A percentile compares a stretch with the other conserved stretches of the same genome.
phyloP scores from a whole-genome alignment of 2,113 vertebrate species.

The Sciurus niger region DNA sequence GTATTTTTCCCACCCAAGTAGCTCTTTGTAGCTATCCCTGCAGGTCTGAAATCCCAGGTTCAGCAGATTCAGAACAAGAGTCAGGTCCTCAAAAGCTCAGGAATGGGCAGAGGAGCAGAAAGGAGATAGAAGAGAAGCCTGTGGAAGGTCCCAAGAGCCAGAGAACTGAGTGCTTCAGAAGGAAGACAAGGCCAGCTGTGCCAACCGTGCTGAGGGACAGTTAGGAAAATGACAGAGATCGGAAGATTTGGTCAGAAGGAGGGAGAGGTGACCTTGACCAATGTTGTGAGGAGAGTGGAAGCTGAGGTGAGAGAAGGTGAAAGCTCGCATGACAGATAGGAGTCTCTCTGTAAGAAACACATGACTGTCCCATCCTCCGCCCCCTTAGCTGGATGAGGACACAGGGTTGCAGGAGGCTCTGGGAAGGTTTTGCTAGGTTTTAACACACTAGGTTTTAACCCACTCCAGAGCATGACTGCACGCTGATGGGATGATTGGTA shows the following conservation, averaged over 20 bases:
- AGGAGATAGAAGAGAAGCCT: not conserved
- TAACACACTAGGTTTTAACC: not conserved
- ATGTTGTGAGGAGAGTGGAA: not conserved
- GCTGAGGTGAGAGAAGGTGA: not conserved
- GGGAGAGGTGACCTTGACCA: not conserved
- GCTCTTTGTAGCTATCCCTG: not conserved
- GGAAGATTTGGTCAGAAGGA: not conserved
- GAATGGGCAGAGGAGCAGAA: not conserved
- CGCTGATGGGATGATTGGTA: accelerated
- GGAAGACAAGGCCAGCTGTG: not conserved
- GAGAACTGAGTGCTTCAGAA: not conserved
- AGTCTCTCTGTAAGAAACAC: not conserved
- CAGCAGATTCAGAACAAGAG: too few relatives aligned
- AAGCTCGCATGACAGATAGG: not conserved
- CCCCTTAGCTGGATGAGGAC: not conserved
- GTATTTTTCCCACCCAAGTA: not conserved
- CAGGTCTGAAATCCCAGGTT: not conserved
- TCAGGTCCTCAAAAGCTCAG: not conserved
- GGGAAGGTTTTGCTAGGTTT: not conserved
- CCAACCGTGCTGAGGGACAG: not conserved
- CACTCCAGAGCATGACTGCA: not conserved
- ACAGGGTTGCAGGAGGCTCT: not conserved
- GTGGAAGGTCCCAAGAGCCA: not conserved
- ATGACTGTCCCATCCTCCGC: too few relatives aligned
- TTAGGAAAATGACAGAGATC: not conserved